These are phyloP conservation scores for Scaptomyza pallida DNA, from an alignment of 1,140 invertebrate genomes.

Conservation along the genomic window DNA sequence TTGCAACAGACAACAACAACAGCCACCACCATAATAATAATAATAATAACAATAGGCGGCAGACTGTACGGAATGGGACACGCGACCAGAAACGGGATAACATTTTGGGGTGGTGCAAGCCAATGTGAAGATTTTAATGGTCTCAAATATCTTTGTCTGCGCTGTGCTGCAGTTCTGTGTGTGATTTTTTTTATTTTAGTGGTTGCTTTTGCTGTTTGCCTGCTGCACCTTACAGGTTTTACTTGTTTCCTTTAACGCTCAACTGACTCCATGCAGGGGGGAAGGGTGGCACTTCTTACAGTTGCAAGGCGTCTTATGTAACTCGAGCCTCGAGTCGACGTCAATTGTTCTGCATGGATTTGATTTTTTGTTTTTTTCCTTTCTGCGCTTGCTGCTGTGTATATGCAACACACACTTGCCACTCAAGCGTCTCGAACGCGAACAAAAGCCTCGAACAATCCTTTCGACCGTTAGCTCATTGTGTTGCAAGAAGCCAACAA, in stretches of 20 bases:
- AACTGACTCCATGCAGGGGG: conserved; percentile 11
- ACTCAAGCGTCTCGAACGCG: conserved; percentile 56
- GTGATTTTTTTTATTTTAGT: conserved; percentile 36
- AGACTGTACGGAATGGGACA: conserved; percentile 4
- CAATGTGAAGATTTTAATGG: conserved; percentile 34
- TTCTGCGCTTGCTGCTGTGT: conserved; percentile 28
- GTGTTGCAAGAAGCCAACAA: conserved; percentile 13
- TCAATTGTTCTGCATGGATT: conserved; percentile 50
- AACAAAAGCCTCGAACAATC: conserved; percentile 48
- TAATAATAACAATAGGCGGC: conserved; percentile 9
- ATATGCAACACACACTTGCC: conserved; percentile 42
- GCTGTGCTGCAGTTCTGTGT: conserved; percentile 31
- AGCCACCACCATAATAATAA: conserved; percentile 5
- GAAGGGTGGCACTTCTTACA: background rate
- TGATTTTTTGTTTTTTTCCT: conserved; percentile 10
- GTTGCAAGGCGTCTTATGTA: conserved; percentile 63
- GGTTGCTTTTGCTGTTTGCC: conserved; percentile 20
- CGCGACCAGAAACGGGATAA: background rate
- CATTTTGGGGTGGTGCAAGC: conserved; percentile 30
- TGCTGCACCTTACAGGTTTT: conserved; percentile 76
- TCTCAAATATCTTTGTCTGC: conserved; percentile 16
- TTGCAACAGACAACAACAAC: conserved; percentile 42
- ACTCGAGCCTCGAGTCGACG: conserved; percentile 66
- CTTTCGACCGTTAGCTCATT: conserved; percentile 40
- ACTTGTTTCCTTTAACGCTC: conserved; percentile 53